phyloP scores from a whole-genome alignment of 2,113 vertebrate genomes.

The Hippocampus zosterae region DNA sequence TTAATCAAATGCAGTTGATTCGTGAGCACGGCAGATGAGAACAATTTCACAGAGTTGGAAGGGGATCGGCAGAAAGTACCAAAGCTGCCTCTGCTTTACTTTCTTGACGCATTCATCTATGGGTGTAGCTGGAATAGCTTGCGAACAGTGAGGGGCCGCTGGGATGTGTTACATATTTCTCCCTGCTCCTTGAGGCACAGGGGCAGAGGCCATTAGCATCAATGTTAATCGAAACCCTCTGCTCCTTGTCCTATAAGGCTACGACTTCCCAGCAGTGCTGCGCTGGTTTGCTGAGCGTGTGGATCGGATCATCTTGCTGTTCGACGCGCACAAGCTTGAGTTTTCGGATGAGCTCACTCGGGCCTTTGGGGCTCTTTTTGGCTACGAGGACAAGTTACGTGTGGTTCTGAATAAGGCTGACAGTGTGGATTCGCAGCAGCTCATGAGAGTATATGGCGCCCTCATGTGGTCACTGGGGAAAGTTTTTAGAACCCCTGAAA shows the following conservation, averaged over 20 bases:
- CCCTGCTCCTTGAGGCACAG: constrained; percentile 12
- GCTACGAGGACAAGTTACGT: constrained; percentile 88
- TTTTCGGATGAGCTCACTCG: constrained; percentile 88
- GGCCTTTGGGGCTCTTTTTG: constrained; percentile 79
- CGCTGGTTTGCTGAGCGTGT: constrained; percentile 88
- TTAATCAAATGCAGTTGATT: constrained; percentile 6
- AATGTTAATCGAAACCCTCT: constrained; percentile 43
- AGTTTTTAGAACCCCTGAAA: constrained; percentile 84
- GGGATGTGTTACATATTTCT: constrained; percentile 36
- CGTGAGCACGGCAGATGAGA: constrained; percentile 26
- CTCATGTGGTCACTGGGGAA: constrained; percentile 93
- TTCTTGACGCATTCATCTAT: constrained; percentile 42
- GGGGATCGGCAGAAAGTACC: constrained; percentile 20
- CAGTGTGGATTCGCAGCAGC: constrained; percentile 85
- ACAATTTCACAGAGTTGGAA: constrained; percentile 21
- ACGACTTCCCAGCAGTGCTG: constrained; percentile 83
- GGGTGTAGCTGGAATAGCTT: constrained; percentile 52
- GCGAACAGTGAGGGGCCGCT: constrained; percentile 32
- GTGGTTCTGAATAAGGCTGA: constrained; percentile 92
- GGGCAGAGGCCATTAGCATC: constrained; percentile 25
- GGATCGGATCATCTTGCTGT: constrained; percentile 87
- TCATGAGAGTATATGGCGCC: constrained; percentile 88
- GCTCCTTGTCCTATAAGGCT: constrained; percentile 68
- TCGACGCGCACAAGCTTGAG: constrained; percentile 89
- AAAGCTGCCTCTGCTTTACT: constrained; percentile 29